Evolutionary conservation across 2,888 invertebrate species (phyloP).

Genomic region (Diogma glabrata): DNA sequence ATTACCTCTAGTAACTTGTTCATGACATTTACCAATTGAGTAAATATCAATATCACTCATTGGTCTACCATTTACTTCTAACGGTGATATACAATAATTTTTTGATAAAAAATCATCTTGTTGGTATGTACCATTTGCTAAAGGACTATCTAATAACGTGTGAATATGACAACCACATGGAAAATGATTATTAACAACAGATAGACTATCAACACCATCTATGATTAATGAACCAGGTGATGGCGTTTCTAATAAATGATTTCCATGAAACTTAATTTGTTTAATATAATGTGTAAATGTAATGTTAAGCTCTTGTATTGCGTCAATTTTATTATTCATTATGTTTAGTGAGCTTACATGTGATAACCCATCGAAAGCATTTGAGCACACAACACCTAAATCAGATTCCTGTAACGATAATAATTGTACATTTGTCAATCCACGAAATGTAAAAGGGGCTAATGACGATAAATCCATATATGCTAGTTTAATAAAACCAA

Average conservation of each 20-base stretch:
- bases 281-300: constrained; percentile 58
- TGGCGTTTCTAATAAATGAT: constrained; percentile 72
- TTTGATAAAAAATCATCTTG: constrained; percentile 53
- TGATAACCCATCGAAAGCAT: constrained; percentile 65
- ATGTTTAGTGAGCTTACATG: constrained; percentile 63
- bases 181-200: constrained; percentile 68
- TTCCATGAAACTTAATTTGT: constrained; percentile 63
- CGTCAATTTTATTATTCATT: constrained; percentile 75
- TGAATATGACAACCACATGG: constrained; percentile 80
- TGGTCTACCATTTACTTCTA: constrained; percentile 67
- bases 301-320: constrained; percentile 62
- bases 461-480: constrained; percentile 72
- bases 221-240: constrained; percentile 52
- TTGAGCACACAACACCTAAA: constrained; percentile 58
- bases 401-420: constrained; percentile 74
- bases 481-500: constrained; percentile 68
- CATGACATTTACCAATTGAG: constrained; percentile 53
- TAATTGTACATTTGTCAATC: constrained; percentile 60
- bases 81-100: constrained; percentile 77
- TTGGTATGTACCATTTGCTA: constrained; percentile 53
- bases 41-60: constrained; percentile 57
- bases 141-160: constrained; percentile 61
- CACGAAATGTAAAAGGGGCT: constrained; percentile 60
- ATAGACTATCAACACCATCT: constrained; percentile 57
- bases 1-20: constrained; percentile 54